These are phyloP conservation scores for Myotis findleyi DNA, from an alignment of 2,797 vertebrate genomes.

Conservation along the genomic window DNA sequence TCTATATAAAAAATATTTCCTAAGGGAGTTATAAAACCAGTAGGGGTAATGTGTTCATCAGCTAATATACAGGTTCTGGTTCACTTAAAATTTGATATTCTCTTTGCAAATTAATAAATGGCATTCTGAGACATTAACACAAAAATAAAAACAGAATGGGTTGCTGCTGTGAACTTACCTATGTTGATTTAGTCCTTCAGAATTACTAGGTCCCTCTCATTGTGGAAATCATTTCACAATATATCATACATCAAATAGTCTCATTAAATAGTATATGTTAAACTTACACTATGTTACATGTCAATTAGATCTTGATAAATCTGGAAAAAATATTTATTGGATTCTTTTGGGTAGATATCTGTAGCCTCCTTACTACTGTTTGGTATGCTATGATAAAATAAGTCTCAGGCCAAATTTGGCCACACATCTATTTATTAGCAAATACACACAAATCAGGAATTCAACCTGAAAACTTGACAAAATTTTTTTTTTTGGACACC, in stretches of 20 bases:
- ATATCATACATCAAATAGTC: neutral
- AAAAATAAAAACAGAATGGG: slow-evolving; percentile 49
- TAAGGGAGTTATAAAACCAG: slow-evolving; percentile 50
- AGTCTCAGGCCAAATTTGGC: neutral
- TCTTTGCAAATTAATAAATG: slow-evolving; percentile 69
- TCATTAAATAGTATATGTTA: neutral
- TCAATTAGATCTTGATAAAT: neutral
- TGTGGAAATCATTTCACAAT: neutral
- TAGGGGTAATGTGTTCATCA: slow-evolving; percentile 60
- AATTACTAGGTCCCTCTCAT: neutral
- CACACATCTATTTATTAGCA: neutral
- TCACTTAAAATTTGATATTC: slow-evolving; percentile 67
- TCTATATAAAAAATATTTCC: slow-evolving; percentile 68
- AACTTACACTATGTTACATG: neutral
- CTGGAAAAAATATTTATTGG: neutral
- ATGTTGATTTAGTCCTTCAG: neutral
- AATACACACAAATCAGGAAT: neutral
- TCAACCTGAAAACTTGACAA: neutral
- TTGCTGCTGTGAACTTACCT: slow-evolving; percentile 15
- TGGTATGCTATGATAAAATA: slow-evolving; percentile 1
- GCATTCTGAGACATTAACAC: slow-evolving; percentile 56
- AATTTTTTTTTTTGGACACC: neutral
- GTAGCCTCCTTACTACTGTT: neutral
- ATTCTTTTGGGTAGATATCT: neutral
- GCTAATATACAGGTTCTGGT: slow-evolving; percentile 44